Percentiles rank a stretch among this genome's conserved stretches.
phyloP scores from a whole-genome alignment of 1,140 invertebrate genomes.

The Papilio dardanus region DNA sequence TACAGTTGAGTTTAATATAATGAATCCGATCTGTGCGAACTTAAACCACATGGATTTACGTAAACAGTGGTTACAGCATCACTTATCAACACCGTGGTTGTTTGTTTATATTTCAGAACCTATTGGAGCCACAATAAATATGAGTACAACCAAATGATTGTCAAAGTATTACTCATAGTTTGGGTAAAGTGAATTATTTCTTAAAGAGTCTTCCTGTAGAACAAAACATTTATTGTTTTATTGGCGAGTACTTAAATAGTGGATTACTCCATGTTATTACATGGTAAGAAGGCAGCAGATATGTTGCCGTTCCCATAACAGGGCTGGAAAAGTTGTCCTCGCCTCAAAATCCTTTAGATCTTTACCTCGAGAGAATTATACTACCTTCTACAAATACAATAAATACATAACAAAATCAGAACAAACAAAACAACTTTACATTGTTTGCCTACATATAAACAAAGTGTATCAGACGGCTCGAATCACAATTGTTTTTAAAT shows the following conservation, averaged over 20 bases:
- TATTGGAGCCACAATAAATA: not conserved
- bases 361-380: not conserved
- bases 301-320: too few relatives aligned
- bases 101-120: not conserved
- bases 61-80: not conserved
- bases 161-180: not conserved
- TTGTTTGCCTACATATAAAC: constrained; percentile 15
- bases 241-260: not conserved
- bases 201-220: too few relatives aligned
- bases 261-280: too few relatives aligned
- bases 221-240: too few relatives aligned
- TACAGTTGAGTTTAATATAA: not conserved
- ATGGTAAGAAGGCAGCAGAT: too few relatives aligned
- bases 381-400: not conserved
- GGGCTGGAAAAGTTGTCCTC: too few relatives aligned
- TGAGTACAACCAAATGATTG: not conserved
- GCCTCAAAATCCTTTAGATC: not conserved
- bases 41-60: not conserved
- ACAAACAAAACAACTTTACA: constrained; percentile 16
- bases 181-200: too few relatives aligned
- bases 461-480: not conserved
- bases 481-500: constrained; percentile 35
- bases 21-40: not conserved
- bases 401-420: not conserved
- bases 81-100: not conserved